Conservation (phyloP, 2,797 vertebrate genomes). For the Philypnodon macrostomus region DNA sequence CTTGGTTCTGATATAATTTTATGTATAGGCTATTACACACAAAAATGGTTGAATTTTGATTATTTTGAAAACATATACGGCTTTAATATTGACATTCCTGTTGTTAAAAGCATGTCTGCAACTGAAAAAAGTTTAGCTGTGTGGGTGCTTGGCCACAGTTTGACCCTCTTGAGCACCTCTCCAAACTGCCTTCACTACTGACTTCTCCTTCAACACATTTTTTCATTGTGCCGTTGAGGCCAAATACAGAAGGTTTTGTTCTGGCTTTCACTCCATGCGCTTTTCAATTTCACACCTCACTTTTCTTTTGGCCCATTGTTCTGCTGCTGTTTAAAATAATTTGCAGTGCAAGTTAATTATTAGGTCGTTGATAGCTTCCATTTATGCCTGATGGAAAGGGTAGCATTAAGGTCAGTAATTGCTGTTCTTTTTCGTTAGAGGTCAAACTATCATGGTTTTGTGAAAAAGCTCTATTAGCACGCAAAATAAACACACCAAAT, state of each 20-base stretch:
- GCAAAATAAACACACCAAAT: background rate
- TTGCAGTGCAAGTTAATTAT: conserved; percentile 2
- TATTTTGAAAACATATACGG: no score
- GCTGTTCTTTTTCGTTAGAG: background rate
- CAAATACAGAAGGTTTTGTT: background rate
- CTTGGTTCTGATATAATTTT: no score
- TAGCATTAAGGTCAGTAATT: background rate
- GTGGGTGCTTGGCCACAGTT: background rate
- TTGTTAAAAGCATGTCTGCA: no score
- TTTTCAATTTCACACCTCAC: conserved; percentile 13
- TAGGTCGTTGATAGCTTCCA: background rate
- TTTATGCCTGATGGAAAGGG: background rate
- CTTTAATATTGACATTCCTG: no score
- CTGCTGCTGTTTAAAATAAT: background rate
- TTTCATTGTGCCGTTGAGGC: background rate
- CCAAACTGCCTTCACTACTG: background rate
- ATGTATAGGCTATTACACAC: no score
- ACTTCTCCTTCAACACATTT: conserved; percentile 6
- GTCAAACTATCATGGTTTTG: conserved; percentile 4
- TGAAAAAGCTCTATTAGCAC: background rate
- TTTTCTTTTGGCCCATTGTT: conserved; percentile 6
- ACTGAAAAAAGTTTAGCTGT: no score
- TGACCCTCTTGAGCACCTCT: conserved; percentile 1
- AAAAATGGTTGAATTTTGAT: no score
- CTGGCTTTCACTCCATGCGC: background rate